Evolutionary conservation across 2,113 vertebrate species (phyloP).

Genomic region (Todiramphus chloris): DNA sequence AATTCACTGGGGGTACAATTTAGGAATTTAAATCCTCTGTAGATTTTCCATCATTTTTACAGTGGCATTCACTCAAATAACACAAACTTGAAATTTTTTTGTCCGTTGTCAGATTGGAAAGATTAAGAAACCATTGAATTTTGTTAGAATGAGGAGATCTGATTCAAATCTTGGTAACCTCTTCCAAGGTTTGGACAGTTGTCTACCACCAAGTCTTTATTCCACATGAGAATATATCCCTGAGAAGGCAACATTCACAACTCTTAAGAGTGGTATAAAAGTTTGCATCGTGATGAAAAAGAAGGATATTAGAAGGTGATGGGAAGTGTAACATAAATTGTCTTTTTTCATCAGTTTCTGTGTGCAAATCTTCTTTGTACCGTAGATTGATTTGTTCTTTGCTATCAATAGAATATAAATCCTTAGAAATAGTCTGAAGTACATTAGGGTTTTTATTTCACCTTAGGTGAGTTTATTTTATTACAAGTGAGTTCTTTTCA

Average conservation of each 20-base stretch:
- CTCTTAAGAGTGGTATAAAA: not conserved
- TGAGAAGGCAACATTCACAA: not conserved
- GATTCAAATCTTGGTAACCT: not conserved
- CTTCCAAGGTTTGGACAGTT: not conserved
- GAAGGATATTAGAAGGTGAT: not conserved
- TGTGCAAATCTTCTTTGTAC: not conserved
- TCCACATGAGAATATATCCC: not conserved
- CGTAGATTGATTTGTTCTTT: not conserved
- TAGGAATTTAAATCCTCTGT: not conserved
- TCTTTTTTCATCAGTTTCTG: not conserved
- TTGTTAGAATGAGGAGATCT: not conserved
- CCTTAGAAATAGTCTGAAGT: not conserved
- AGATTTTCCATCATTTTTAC: not conserved
- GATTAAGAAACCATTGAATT: not conserved
- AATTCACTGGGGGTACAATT: not conserved
- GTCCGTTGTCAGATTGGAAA: not conserved
- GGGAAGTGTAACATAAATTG: not conserved
- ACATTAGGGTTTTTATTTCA: not conserved
- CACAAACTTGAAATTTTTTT: not conserved
- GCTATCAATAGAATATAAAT: not conserved
- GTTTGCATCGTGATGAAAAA: not conserved
- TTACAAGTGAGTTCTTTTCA: not conserved
- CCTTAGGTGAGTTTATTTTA: not conserved
- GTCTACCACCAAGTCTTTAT: not conserved
- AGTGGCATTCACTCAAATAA: not conserved